phyloP scores from a whole-genome alignment of 1,140 invertebrate species.

The Cyclina sinensis region DNA sequence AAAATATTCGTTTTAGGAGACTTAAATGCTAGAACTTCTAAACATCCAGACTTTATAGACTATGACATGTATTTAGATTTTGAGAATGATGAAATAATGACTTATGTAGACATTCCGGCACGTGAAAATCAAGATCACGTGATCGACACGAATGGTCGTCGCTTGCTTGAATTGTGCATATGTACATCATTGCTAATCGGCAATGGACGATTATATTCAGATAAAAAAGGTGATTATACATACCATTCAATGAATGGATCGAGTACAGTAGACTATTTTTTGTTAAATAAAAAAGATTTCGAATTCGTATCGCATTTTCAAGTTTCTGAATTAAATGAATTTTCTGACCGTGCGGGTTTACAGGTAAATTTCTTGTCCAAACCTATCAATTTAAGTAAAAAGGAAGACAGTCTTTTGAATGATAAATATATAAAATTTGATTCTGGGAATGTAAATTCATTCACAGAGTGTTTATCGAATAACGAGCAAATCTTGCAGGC shows the following conservation, averaged over 20 bases:
- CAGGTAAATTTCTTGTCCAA: too few relatives aligned
- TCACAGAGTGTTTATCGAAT: too few relatives aligned
- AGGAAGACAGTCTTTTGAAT: too few relatives aligned
- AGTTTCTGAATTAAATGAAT: not conserved
- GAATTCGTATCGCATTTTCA: not conserved
- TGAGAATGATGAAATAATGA: not conserved
- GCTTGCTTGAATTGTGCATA: conserved; percentile 7
- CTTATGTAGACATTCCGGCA: not conserved
- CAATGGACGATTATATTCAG: not conserved
- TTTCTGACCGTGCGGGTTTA: not conserved
- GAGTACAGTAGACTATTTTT: conserved; percentile 3
- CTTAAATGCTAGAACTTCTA: not conserved
- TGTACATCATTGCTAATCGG: not conserved
- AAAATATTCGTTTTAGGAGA: not conserved
- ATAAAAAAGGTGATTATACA: not conserved
- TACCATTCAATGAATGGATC: conserved; percentile 8
- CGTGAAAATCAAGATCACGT: conserved; percentile 39
- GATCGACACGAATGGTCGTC: conserved; percentile 24
- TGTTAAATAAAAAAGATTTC: not conserved
- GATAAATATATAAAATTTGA: too few relatives aligned
- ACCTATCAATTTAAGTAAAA: too few relatives aligned
- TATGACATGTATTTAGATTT: not conserved
- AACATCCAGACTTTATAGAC: not conserved
- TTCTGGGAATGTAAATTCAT: too few relatives aligned
- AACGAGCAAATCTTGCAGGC: too few relatives aligned